Percentiles rank a stretch among this genome's conserved stretches.
Conservation (phyloP, 2,113 vertebrate species). For the Campylomormyrus tamandua region DNA sequence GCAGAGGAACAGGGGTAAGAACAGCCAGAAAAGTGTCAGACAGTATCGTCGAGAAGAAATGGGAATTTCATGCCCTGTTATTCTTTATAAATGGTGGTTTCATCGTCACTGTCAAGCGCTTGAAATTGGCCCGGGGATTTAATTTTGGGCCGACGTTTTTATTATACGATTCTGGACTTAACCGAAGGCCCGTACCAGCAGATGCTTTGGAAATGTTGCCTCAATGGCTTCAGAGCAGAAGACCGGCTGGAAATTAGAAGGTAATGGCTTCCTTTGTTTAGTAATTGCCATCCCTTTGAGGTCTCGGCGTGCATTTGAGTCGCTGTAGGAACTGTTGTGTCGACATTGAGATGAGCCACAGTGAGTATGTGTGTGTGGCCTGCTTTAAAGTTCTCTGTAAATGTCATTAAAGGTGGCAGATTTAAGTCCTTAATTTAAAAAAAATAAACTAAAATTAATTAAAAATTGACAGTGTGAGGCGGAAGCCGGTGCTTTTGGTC, state of each 20-base stretch:
- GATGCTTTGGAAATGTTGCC: neutral
- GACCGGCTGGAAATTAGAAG: neutral
- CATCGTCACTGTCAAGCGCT: neutral
- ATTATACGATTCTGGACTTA: neutral
- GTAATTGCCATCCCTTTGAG: slow-evolving; percentile 3
- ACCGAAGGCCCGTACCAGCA: neutral
- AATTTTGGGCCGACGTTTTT: neutral
- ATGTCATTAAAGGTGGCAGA: neutral
- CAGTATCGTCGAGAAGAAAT: neutral
- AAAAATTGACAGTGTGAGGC: neutral
- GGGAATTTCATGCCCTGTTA: neutral
- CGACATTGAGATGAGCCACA: neutral
- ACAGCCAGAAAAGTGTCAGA: neutral
- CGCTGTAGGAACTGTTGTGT: neutral
- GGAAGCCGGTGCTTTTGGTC: neutral
- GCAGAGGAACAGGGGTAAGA: neutral
- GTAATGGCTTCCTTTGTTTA: neutral
- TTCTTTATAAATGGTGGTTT: neutral
- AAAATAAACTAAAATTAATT: neutral
- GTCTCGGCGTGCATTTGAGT: neutral
- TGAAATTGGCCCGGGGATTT: neutral
- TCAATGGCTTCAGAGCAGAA: neutral
- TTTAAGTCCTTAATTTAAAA: neutral
- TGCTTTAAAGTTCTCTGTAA: neutral
- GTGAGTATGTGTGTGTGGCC: neutral